Evolutionary conservation across 2,888 invertebrate species (phyloP), one percentile per base, ranked within the genome.

Genomic region (Euzophera pinguis): DNA sequence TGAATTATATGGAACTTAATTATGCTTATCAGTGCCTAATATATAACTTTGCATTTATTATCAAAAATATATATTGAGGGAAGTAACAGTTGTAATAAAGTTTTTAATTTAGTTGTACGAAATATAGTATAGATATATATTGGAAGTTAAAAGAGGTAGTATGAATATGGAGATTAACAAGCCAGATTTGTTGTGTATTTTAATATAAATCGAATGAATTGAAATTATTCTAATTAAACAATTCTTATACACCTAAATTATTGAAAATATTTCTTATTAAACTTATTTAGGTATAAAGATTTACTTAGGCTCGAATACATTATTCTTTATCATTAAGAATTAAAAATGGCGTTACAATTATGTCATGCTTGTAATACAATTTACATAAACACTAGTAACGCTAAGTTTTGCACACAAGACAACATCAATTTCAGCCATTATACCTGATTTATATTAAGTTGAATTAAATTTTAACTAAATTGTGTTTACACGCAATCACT

Each of bases 321-420:
- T 22, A 22, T 22, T 3, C n/a, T n/a, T 22, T 22, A 22, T 22
- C 3, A 22, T 3, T 5, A 22, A 22, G 22, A 22, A 22, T 22
- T 3, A 22, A 3, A 22, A 22, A 22, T 22, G 5, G 22, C 2
- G 22, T 22, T 3, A 3, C 22, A 22, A 3, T 2, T 22, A 22
- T 22, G 22, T 22, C 22, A 22, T 22, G 22, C 22, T 2, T 22
- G 3, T 22, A 16, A 49, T 38, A 49, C 1, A 8, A 49, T 27
- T 22, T 49, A 57, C 34, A 50, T 48, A 52, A 54, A 77, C 81
- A 84, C 81, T 82, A 81, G 80, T 77, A 58, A 51, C 38, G 62
- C 77, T 81, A 84, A 81, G 83, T 78, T 81, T 79, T 81, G 81
- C 84, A 62, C 86, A 88, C 87, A 83, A 74, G 77, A 88, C 88